phyloP scores from a whole-genome alignment of 2,113 vertebrate genomes.

The Vidua macroura region DNA sequence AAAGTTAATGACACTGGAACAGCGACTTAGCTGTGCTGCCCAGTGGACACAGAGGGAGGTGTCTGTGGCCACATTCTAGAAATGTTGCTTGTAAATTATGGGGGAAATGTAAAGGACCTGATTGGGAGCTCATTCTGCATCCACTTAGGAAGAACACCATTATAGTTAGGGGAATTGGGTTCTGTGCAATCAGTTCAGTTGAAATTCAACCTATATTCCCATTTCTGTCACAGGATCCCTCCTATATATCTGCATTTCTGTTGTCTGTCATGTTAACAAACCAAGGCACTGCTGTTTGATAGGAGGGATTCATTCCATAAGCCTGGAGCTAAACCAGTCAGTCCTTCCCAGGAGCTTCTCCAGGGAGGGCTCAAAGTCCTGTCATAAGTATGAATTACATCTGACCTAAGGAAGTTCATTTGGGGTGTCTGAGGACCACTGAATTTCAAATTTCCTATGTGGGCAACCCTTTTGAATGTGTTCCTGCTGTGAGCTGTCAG shows the following conservation, averaged over 20 bases:
- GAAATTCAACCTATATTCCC: neutral
- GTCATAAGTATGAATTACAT: neutral
- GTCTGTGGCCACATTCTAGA: neutral
- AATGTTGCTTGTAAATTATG: neutral
- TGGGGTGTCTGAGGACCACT: neutral
- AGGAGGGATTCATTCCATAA: neutral
- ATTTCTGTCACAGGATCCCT: neutral
- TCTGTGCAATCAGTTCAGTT: neutral
- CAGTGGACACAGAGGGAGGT: rapidly evolving
- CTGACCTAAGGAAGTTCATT: neutral
- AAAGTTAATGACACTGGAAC: neutral
- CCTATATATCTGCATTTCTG: neutral
- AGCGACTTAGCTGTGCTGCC: neutral
- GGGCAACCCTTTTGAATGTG: neutral
- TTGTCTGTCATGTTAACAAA: neutral
- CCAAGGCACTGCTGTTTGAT: neutral
- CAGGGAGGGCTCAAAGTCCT: neutral
- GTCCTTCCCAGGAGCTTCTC: neutral
- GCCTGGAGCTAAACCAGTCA: neutral
- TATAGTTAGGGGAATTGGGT: neutral
- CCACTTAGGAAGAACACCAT: neutral
- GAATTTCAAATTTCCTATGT: neutral
- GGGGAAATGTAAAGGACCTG: neutral
- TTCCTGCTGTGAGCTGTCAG: neutral
- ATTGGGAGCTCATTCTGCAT: neutral